Percentiles rank a stretch among this genome's conserved stretches.
Conservation (phyloP, 1,140 invertebrate species). For the Drosophila bipectinata region DNA sequence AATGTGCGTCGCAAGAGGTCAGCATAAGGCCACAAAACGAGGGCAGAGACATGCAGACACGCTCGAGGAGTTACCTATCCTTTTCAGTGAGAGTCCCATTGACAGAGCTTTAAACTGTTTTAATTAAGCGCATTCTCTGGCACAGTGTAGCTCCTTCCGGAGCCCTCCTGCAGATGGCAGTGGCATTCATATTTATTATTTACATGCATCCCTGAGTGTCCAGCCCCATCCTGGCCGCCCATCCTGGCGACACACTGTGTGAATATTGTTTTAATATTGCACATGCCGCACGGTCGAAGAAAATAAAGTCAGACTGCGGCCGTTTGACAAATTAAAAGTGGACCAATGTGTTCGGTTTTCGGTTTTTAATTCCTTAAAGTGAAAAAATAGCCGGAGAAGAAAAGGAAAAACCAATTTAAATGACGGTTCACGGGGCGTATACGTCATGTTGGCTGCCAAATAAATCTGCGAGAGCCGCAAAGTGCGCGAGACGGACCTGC, state of each 20-base stretch:
- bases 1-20: conserved; percentile 4
- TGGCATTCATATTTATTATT: conserved; percentile 54
- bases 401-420: neutral
- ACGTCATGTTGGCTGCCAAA: conserved; percentile 47
- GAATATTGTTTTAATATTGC: conserved; percentile 55
- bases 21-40: conserved; percentile 18
- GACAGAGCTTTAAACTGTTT: conserved; percentile 43
- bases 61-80: neutral
- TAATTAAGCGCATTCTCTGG: conserved; percentile 51
- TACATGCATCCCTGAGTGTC: conserved; percentile 21
- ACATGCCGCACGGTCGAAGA: conserved; percentile 10
- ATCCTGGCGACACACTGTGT: conserved; percentile 1
- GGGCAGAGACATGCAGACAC: conserved; percentile 11
- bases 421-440: conserved; percentile 49
- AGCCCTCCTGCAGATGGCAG: conserved; percentile 15
- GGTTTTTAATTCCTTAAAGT: conserved; percentile 13
- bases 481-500: conserved; percentile 31
- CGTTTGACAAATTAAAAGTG: conserved; percentile 43
- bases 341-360: conserved; percentile 4
- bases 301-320: conserved; percentile 27
- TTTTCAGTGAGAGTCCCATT: neutral
- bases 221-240: neutral
- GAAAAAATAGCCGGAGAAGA: neutral
- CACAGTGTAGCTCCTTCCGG: conserved; percentile 35
- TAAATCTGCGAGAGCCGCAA: conserved; percentile 28